Base-by-base conservation (phyloP, 2,113 vertebrate genomes). In the Psophia crepitans region DNA sequence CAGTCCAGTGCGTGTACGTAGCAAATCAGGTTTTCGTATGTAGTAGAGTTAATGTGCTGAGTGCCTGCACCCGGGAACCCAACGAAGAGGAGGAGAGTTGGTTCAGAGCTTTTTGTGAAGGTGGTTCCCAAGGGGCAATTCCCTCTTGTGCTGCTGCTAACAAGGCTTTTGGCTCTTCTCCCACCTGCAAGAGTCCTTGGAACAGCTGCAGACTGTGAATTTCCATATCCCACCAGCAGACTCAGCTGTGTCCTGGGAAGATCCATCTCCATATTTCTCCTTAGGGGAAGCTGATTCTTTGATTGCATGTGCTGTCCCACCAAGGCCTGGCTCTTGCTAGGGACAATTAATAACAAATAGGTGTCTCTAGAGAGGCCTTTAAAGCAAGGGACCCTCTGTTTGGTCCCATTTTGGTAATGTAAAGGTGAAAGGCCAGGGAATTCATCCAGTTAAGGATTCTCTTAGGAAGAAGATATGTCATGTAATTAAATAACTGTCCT, bases 361-460 rank as follows among this genome's bases (percentile, higher is more conserved):
- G 46, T 78, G 78, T 90, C 87, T 83, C 88, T 9, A 35, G 89
- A 86, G 92, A 78, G 60, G 23, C 19, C 12, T 14, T 49, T 58
- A 73, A 43, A 48, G 73, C 68, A 69, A 6, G 12, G 66, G 30
- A 49, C 54, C 33, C 77, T 68, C 77, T 92, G 23, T 57, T 84
- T 43, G 64, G 73, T 86, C 66, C 81, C 64, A 4, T 9, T 90
- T 48, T 51, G 28, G 68, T 84, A 83, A 71, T 27, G 0, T 64
- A 69, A 78, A 96, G 75, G 66, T 93, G 63, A 92, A 96, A 89
- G 94, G 87, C 30, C 70, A 71, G 57, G 44, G 87, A 85, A 82
- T 96, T 89, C 8, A 97, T 94, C 80, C 54, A 18, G 60, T 76
- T 76, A 84, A 57, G 49, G 18, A 28, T 80, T 70, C 76, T 82